Percentiles rank a stretch among this genome's conserved stretches.
Evolutionary conservation across 2,888 invertebrate species (phyloP).

Genomic region (Chymomyza caudatula): DNA sequence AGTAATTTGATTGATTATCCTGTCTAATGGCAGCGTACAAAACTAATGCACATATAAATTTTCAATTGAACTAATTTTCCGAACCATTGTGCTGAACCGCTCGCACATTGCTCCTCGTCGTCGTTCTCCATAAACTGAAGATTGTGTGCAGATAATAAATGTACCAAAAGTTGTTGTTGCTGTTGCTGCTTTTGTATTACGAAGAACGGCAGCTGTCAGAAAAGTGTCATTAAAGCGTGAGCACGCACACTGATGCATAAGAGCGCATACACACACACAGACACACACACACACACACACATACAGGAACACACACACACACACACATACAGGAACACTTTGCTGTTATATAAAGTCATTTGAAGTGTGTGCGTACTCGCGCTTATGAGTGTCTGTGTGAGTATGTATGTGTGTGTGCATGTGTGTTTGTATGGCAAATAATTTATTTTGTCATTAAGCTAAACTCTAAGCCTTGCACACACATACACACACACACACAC

Average conservation of each 20-base stretch:
- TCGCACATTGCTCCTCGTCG: background rate
- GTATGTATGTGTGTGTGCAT: background rate
- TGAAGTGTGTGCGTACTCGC: background rate
- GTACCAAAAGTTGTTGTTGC: conserved; percentile 23
- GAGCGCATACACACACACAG: background rate
- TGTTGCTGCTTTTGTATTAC: background rate
- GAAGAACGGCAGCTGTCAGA: conserved; percentile 33
- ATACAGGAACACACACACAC: background rate
- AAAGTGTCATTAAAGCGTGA: conserved; percentile 51
- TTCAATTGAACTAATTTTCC: background rate
- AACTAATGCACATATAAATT: background rate
- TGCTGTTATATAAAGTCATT: background rate
- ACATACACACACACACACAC: conserved; percentile 5
- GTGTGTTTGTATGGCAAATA: conserved; percentile 49
- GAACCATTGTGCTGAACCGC: background rate
- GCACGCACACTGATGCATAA: conserved; percentile 11
- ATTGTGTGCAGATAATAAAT: conserved; percentile 44
- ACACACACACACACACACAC: conserved; percentile 14
- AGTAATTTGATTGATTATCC: background rate
- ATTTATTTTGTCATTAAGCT: conserved; percentile 72
- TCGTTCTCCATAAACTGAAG: background rate
- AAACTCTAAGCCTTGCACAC: conserved; percentile 48
- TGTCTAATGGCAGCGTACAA: background rate
- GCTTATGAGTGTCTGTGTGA: background rate
- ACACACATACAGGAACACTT: background rate